Evolutionary conservation across 2,888 invertebrate species (phyloP).

Genomic region (Cheilosia pagana): DNA sequence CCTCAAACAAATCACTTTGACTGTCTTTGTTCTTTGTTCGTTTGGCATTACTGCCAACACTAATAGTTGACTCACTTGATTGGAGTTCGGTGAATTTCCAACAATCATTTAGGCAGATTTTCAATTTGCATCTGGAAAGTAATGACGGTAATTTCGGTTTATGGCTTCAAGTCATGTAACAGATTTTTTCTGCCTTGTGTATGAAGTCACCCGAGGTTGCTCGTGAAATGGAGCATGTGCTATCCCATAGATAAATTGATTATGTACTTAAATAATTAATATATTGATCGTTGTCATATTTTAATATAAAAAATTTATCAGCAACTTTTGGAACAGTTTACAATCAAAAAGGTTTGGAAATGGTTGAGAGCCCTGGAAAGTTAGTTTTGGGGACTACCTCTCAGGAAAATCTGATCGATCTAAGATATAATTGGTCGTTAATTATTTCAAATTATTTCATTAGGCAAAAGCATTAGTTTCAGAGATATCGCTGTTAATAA

Average conservation of each 20-base stretch:
- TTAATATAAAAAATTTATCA: no score
- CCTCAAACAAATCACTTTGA: conserved; percentile 14
- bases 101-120: neutral
- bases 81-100: conserved; percentile 6
- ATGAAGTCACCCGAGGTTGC: conserved; percentile 4
- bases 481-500: no score
- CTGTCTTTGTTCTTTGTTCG: conserved; percentile 31
- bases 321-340: no score
- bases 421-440: no score
- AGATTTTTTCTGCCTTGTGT: neutral
- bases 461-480: no score
- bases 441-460: no score
- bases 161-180: neutral
- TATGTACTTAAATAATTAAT: neutral
- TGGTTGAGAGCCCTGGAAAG: no score
- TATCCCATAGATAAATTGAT: neutral
- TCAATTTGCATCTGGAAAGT: neutral
- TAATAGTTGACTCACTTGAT: conserved; percentile 9
- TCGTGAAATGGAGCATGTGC: neutral
- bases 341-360: no score
- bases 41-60: neutral
- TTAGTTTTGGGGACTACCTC: no score
- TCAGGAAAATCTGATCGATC: no score
- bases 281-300: no score
- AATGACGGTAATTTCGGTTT: neutral